phyloP scores from a whole-genome alignment of 2,888 invertebrate genomes.

The Limnephilus rhombicus region DNA sequence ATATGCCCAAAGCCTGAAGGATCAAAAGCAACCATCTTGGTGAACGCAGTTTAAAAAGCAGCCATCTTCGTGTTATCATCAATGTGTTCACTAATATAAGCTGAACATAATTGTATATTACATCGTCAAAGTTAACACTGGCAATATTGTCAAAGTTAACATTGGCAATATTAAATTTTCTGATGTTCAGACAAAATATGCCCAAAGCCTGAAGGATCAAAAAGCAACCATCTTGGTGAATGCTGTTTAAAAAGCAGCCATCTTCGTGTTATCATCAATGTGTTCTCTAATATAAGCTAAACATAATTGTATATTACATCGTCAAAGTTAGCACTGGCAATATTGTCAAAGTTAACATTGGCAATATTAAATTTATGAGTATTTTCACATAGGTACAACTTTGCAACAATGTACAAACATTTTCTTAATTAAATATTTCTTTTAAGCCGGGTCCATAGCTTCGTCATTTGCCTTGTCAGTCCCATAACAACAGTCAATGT shows the following conservation, averaged over 20 bases:
- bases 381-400: too few species aligned
- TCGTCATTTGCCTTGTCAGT: too few species aligned
- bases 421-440: background rate
- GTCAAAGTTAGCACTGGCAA: background rate
- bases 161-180: background rate
- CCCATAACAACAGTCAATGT: too few species aligned
- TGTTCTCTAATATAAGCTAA: background rate
- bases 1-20: too few species aligned
- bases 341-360: background rate
- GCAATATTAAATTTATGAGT: background rate
- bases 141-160: background rate
- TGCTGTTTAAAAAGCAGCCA: background rate
- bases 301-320: background rate
- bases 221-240: too few species aligned
- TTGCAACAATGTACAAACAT: background rate
- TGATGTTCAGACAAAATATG: too few species aligned
- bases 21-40: too few species aligned
- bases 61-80: background rate
- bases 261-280: background rate
- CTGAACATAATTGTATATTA: background rate
- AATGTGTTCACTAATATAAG: background rate
- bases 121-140: background rate
- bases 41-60: background rate
- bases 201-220: too few species aligned
- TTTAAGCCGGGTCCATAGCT: too few species aligned